Evolutionary conservation across 1,140 invertebrate genomes (phyloP), one percentile per base, ranked within the genome.

Genomic region (Drosophila miranda): DNA sequence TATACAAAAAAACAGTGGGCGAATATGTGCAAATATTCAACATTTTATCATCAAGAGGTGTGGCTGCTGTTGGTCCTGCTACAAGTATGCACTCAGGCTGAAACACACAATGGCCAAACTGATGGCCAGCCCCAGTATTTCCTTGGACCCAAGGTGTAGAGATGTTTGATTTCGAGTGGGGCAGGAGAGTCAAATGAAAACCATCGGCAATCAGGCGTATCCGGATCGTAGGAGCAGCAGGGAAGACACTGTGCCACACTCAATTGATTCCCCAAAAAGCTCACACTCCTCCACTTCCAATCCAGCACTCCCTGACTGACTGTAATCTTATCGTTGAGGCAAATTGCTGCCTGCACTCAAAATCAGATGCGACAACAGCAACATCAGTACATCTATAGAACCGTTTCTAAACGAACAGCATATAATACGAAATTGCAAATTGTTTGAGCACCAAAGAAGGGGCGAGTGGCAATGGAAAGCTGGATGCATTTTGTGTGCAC

Each of bases 271-370:
- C 41, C 28, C 19, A 38, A 38, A 38, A 38, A 13, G 34, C 34
- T 13, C 3, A 13, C 34, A 38, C 9, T 38, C 11, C 3, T 38
- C 34, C 34, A 38, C 34, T 38, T 3, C 11, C 34, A 38, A 9
- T 38, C 34, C 0, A 13, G 9, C 34, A 38, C 34, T 38, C 34
- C 8, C 19, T 30, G 28, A 30, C 14, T 46, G 58, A 30, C 30
- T 53, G 55, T 56, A 76, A 61, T 72, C 72, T 79, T 62, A 64
- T 68, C 62, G 77, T 45, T 80, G 80, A 76, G 67, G 55, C 57
- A 83, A 83, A 83, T 76, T 72, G 76, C 72, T 50, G 61, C 6
- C 44, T 59, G 81, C 80, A 80, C 81, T 84, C 76, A 59, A 73
- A 64, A 13, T 61, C 57, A 59, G 19, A 55, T 63, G 55, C 56